A percentile compares a stretch with the other conserved stretches of the same genome.
phyloP scores from a whole-genome alignment of 2,888 invertebrate genomes.

The Drosophila ustulata region DNA sequence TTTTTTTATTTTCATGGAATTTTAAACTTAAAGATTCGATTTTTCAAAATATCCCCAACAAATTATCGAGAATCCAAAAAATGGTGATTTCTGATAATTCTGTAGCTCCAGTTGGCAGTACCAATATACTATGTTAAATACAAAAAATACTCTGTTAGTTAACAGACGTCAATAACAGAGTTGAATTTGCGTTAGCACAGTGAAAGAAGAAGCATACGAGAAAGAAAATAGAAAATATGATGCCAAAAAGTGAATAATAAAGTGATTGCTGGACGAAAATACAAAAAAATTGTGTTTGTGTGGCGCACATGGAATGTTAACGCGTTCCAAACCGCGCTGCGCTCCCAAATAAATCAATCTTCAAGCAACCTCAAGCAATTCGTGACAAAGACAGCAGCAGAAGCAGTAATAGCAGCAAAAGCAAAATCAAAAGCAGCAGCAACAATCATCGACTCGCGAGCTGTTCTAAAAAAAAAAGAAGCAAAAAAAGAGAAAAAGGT shows the following conservation, averaged over 20 bases:
- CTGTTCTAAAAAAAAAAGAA: conserved; percentile 30
- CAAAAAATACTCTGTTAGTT: conserved; percentile 26
- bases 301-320: conserved; percentile 50
- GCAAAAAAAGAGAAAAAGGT: conserved; percentile 50
- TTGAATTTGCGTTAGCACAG: conserved; percentile 38
- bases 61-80: conserved; percentile 11
- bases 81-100: too few relatives aligned
- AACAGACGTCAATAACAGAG: conserved; percentile 36
- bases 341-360: conserved; percentile 35
- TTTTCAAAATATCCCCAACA: conserved; percentile 1
- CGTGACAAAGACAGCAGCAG: conserved; percentile 47
- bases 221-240: conserved; percentile 74
- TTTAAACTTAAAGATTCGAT: conserved; percentile 20
- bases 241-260: conserved; percentile 65
- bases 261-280: conserved; percentile 47
- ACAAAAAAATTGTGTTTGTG: conserved; percentile 36
- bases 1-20: background rate
- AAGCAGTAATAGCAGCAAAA: conserved; percentile 18
- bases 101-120: too few relatives aligned
- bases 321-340: conserved; percentile 40
- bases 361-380: conserved; percentile 18
- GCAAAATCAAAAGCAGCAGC: conserved; percentile 31
- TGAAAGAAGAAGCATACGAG: conserved; percentile 46
- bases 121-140: too few relatives aligned
- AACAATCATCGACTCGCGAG: conserved; percentile 49